phyloP scores from a whole-genome alignment of 2,888 invertebrate species.

The Diarsia mendica region DNA sequence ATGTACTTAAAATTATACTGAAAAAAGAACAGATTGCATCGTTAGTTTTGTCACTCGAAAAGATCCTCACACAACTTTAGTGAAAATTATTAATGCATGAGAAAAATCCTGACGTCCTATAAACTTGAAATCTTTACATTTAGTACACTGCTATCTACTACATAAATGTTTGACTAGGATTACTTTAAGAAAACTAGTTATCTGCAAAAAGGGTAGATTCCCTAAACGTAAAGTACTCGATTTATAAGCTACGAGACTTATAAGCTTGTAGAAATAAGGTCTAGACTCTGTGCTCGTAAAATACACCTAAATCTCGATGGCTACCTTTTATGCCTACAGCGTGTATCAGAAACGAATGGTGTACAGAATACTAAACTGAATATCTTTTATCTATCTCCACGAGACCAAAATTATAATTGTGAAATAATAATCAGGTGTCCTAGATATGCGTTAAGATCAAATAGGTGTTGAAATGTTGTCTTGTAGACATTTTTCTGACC shows the following conservation, averaged over 20 bases:
- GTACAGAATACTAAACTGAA: neutral
- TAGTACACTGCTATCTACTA: neutral
- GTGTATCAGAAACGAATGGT: neutral
- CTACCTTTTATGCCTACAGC: neutral
- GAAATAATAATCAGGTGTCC: neutral
- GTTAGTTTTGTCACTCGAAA: neutral
- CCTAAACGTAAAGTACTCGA: slow-evolving; percentile 20
- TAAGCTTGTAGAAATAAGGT: slow-evolving; percentile 17
- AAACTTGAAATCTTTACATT: neutral
- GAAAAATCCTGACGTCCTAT: neutral
- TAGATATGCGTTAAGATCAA: too few species aligned
- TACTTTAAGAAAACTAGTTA: slow-evolving; percentile 4
- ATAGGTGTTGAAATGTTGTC: neutral
- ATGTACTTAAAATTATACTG: too few species aligned
- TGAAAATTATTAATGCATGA: neutral
- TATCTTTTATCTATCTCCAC: neutral
- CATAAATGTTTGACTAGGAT: slow-evolving; percentile 11
- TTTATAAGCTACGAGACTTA: slow-evolving; percentile 23
- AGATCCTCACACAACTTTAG: neutral
- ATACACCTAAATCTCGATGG: neutral
- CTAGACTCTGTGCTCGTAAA: neutral
- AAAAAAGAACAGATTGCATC: too few species aligned
- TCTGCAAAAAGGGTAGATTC: slow-evolving; percentile 5
- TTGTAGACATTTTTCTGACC: too few species aligned
- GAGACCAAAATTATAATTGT: neutral